Conservation (phyloP, 2,888 invertebrate genomes). For the Cerceris rybyensis region DNA sequence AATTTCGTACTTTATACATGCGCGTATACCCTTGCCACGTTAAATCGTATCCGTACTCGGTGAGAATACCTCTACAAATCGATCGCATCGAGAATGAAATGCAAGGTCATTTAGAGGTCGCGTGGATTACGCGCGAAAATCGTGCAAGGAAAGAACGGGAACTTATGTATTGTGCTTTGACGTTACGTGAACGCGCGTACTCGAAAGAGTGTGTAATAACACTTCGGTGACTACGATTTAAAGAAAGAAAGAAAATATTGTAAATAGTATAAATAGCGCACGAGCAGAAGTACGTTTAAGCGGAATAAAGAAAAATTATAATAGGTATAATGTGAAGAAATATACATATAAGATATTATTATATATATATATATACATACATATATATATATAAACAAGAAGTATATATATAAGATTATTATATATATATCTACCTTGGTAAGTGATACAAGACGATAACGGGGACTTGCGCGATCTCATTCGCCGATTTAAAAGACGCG, state of each 20-base stretch:
- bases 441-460: conserved; percentile 78
- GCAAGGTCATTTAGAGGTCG: not conserved
- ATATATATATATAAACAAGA: conserved; percentile 68
- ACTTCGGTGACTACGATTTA: conserved; percentile 68
- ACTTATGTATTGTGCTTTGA: conserved; percentile 14
- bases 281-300: conserved; percentile 71
- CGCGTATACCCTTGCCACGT: conserved; percentile 39
- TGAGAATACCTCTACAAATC: conserved; percentile 20
- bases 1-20: conserved; percentile 52
- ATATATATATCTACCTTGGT: conserved; percentile 79
- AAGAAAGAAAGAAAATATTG: conserved; percentile 62
- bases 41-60: conserved; percentile 27
- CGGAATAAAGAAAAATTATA: conserved; percentile 72
- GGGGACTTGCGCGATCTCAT: conserved; percentile 73
- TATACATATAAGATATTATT: conserved; percentile 81
- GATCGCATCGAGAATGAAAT: not conserved
- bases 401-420: conserved; percentile 69
- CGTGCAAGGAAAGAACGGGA: conserved; percentile 10
- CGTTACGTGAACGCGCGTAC: conserved; percentile 30
- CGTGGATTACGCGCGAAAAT: not conserved
- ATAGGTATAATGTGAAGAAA: conserved; percentile 80
- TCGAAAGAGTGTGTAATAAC: conserved; percentile 38
- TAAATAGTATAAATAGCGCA: conserved; percentile 80
- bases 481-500: conserved; percentile 10
- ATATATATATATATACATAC: conserved; percentile 62